Base-by-base conservation (phyloP, 2,797 vertebrate genomes). In the Amniataba percoides region DNA sequence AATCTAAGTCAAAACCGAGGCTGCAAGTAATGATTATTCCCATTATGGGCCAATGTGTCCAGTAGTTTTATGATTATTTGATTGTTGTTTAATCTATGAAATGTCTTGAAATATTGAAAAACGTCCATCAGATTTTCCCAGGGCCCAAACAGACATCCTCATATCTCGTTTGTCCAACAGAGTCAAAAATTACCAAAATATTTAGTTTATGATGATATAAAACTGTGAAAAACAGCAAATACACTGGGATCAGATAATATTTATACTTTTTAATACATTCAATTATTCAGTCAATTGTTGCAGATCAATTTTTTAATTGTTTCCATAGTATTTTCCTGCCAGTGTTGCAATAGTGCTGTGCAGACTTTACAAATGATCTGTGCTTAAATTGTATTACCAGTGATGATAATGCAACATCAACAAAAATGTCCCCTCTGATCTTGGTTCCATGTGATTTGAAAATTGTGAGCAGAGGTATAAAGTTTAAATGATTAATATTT, bases 71-170 rank as follows among this genome's bases (percentile, higher is more conserved):
- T 9, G 34, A 36, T 36, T 27, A 48, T 45, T 18, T 67, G 12
- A 59, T 40, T 45, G 14, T 40, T 60, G 53, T 25, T 67, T 49
- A 7, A 21, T 43, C 10, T 18, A 56, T 63, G 34, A 69, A 61
- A 2, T 31, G n/a, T n/a, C n/a, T n/a, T n/a, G 27, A 53, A 60
- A 31, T 18, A 7, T 3, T 25, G 11, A 31, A 42, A 68, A n/a
- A 9, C 5, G 27, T 31, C 27, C 27, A 31, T 31, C 27, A 31
- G 27, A 31, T 31, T 31, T 31, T 31, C 27, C 5, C 34, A 36
- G 1, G 34, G 5, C 5, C 53, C 14, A 23, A 27, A 46, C 21
- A 34, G 5, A 48, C 3, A 4, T 71, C 6, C 42, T 60, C 23
- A 42, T 16, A 23, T 46, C 18, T 70, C 8, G 34, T 36, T 36